These are phyloP conservation scores for Anseranas semipalmata DNA, from an alignment of 2,113 vertebrate species.

Conservation along the genomic window DNA sequence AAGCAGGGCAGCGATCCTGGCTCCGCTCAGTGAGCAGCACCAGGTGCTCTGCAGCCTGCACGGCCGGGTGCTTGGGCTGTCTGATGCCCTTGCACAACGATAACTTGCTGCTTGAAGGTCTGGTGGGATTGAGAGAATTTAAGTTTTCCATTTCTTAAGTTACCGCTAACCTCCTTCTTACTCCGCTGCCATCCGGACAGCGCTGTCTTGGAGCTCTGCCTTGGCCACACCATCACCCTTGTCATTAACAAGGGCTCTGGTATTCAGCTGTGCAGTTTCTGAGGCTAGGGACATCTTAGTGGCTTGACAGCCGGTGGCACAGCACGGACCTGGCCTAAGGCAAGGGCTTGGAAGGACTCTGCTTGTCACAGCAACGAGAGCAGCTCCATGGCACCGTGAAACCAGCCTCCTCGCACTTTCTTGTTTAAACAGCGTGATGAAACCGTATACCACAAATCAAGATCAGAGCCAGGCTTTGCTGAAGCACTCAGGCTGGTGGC, in stretches of 20 bases:
- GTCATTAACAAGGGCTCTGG: background rate
- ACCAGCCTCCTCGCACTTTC: background rate
- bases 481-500: rapidly evolving
- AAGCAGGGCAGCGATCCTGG: background rate
- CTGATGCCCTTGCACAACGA: background rate
- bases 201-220: background rate
- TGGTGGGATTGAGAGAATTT: background rate
- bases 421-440: background rate
- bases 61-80: rapidly evolving
- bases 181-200: background rate
- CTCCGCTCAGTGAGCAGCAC: background rate
- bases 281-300: background rate
- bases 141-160: background rate
- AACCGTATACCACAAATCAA: rapidly evolving
- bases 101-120: background rate
- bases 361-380: background rate
- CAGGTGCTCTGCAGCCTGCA: background rate
- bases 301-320: background rate
- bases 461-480: background rate
- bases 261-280: background rate
- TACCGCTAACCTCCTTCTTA: background rate
- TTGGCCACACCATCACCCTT: background rate
- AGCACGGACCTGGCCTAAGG: background rate
- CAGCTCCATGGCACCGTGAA: background rate
- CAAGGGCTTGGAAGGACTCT: background rate